Evolutionary conservation across 2,888 invertebrate species (phyloP), one percentile per base, ranked within the genome.

Genomic region (Neuroscelio doddi): DNA sequence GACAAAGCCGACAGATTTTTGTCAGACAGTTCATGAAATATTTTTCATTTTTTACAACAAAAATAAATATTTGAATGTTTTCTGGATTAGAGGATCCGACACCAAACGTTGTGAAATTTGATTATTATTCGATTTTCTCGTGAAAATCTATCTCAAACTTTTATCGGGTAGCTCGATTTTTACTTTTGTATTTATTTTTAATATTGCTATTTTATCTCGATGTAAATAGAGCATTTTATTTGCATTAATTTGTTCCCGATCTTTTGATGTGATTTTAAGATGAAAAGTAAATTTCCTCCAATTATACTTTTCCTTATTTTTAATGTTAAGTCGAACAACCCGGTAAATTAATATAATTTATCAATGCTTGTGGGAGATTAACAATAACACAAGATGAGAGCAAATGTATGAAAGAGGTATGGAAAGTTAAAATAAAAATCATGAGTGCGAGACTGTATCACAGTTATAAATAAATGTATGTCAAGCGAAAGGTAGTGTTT

Each of bases 381-480:
- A 52, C 32, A 49, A 51, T 56, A 36, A 30, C 9, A 10, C 2
- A 9, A 30, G 10, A 30, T 30, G 30, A 30, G 30, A 30, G 21
- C 21, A 9, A 36, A 14, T 14, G 59, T 59, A 68, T 69, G 67
- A 68, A 70, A 53, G 73, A 73, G 59, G 68, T 76, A 72, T 50
- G 62, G 65, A 70, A 66, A 71, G 53, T 68, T 68, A 69, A 68
- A 69, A 71, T 64, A 71, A 73, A 69, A 64, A 72, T 72, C 69
- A 73, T 76, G 77, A 75, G 77, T 80, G 80, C 76, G 78, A 80
- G 80, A 80, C 75, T 82, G 80, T 82, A 81, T 77, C 72, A 79
- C 80, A 81, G 73, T 78, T 82, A 81, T 77, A 79, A 82, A 82
- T 82, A 82, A 82, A 82, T 80, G 77, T 81, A 80, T 74, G 72